These are phyloP conservation scores for Phthorimaea operculella DNA, from an alignment of 1,140 invertebrate genomes.

Conservation along the genomic window DNA sequence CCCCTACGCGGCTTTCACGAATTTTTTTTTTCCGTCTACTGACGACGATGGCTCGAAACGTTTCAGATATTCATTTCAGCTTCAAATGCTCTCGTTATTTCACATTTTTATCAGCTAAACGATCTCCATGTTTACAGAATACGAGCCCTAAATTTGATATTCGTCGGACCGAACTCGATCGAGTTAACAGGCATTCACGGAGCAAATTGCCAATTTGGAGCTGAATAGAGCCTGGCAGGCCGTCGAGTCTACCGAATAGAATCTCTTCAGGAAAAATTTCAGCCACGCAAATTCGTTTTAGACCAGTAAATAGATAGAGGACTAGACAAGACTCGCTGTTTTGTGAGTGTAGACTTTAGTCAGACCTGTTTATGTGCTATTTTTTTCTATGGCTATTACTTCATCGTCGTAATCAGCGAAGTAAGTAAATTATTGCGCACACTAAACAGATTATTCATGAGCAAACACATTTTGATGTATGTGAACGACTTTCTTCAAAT, in stretches of 20 bases:
- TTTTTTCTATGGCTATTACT: too few species aligned
- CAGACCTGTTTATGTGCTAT: too few species aligned
- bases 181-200: slow-evolving; percentile 1
- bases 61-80: background rate
- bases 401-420: too few species aligned
- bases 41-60: too few species aligned
- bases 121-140: background rate
- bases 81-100: background rate
- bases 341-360: too few species aligned
- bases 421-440: too few species aligned
- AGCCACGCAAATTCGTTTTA: background rate
- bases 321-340: too few species aligned
- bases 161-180: background rate
- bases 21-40: background rate
- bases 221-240: background rate
- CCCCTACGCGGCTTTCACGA: background rate
- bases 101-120: background rate
- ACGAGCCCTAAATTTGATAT: background rate
- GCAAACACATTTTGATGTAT: too few species aligned
- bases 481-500: background rate
- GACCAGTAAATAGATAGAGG: too few species aligned
- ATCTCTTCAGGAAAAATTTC: background rate
- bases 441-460: too few species aligned
- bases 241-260: background rate
- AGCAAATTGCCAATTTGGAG: slow-evolving; percentile 5